Evolutionary conservation across 2,888 invertebrate genomes (phyloP).

Genomic region (Ormyrus rosae): DNA sequence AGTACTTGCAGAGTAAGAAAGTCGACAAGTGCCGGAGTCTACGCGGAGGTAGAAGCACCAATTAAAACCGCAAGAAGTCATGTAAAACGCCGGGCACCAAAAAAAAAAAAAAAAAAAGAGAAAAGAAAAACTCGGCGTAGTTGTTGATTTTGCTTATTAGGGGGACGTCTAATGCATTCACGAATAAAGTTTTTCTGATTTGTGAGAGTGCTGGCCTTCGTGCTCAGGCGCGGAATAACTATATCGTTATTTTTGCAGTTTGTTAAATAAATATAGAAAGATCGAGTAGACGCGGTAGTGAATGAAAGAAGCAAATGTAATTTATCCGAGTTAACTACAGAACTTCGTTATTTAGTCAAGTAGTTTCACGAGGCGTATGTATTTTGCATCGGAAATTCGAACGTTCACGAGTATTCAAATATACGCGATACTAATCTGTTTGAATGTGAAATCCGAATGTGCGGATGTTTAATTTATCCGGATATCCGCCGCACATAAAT

Average conservation of each 20-base stretch:
- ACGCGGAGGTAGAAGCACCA: constrained; percentile 26
- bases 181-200: constrained; percentile 20
- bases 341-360: constrained; percentile 32
- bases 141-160: constrained; percentile 43
- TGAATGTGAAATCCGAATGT: constrained; percentile 34
- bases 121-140: background rate
- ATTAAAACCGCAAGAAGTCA: constrained; percentile 42
- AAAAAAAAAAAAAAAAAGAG: background rate
- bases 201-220: background rate
- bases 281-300: background rate
- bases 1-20: constrained; percentile 46
- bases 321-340: background rate
- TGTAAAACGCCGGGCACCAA: constrained; percentile 26
- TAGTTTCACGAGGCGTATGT: constrained; percentile 26
- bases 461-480: constrained; percentile 42
- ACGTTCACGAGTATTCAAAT: constrained; percentile 26
- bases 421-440: constrained; percentile 33
- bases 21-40: background rate
- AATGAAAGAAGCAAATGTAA: background rate
- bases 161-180: constrained; percentile 15
- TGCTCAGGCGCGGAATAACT: background rate
- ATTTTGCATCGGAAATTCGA: constrained; percentile 35
- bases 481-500: constrained; percentile 20
- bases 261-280: background rate
- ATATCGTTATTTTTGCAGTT: constrained; percentile 5